Evolutionary conservation across 2,797 vertebrate genomes (phyloP).

Genomic region (Oryzias dopingdopingensis): DNA sequence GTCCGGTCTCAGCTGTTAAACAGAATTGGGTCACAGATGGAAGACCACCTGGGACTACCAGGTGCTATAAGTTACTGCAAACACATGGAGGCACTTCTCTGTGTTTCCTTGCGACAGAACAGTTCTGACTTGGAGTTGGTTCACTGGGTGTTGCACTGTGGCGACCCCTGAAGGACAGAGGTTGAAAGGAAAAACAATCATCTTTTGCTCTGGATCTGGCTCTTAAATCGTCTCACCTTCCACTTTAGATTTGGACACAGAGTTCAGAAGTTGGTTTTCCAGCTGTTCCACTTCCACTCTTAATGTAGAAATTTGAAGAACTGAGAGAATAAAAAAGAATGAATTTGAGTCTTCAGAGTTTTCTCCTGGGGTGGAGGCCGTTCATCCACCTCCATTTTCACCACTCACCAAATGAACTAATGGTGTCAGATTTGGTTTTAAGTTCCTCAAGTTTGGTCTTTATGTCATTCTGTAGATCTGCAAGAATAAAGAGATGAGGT

Average conservation of each 20-base stretch:
- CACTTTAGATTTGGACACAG: conserved; percentile 26
- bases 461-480: conserved; percentile 40
- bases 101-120: no score
- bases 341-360: neutral
- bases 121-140: no score
- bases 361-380: neutral
- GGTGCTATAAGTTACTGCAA: no score
- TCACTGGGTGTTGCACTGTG: no score
- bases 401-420: conserved; percentile 46
- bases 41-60: no score
- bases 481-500: neutral
- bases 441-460: conserved; percentile 34
- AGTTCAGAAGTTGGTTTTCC: conserved; percentile 21
- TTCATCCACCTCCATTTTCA: neutral
- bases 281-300: conserved; percentile 30
- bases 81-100: no score
- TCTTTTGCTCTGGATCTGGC: neutral
- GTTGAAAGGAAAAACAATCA: no score
- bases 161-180: no score
- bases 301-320: conserved; percentile 48
- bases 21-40: no score
- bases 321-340: conserved; percentile 25
- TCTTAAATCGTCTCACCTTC: conserved; percentile 30
- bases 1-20: no score
- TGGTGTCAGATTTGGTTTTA: conserved; percentile 8